Percentiles rank a stretch among this genome's conserved stretches.
These are phyloP conservation scores for Siphamia tubifer DNA, from an alignment of 2,113 vertebrate species.

Conservation along the genomic window DNA sequence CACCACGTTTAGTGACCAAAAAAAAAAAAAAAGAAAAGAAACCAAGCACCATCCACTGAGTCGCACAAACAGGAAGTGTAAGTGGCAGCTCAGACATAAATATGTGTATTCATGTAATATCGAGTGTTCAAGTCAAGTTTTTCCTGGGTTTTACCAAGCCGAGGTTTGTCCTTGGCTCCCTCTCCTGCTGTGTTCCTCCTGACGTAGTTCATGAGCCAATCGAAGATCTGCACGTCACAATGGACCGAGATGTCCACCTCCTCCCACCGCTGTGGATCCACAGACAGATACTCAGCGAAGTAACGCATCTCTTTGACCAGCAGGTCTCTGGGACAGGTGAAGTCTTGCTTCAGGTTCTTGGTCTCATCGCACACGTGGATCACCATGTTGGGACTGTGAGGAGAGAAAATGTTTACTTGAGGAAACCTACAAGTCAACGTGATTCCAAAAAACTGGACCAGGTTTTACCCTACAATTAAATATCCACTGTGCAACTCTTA, in stretches of 20 bases:
- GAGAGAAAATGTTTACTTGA: conserved; percentile 7
- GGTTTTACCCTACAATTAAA: too few relatives aligned
- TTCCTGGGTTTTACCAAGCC: conserved; percentile 84
- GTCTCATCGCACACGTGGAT: conserved; percentile 98
- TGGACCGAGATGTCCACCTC: conserved; percentile 99
- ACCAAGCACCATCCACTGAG: conserved; percentile 1
- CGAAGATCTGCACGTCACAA: conserved; percentile 97
- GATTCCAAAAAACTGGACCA: too few relatives aligned
- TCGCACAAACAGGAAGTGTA: conserved; percentile 22
- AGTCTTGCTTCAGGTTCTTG: conserved; percentile 97
- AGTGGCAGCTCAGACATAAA: conserved; percentile 10
- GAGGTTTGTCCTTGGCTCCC: conserved; percentile 83
- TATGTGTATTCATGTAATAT: neutral
- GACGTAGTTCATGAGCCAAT: conserved; percentile 97
- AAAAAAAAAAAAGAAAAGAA: neutral
- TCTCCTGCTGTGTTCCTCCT: conserved; percentile 86
- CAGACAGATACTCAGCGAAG: conserved; percentile 93
- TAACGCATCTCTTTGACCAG: conserved; percentile 97
- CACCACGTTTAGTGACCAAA: conserved; percentile 6
- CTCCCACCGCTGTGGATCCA: conserved; percentile 95
- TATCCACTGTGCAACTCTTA: too few relatives aligned
- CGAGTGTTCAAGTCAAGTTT: neutral
- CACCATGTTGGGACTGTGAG: conserved; percentile 92
- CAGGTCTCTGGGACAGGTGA: conserved; percentile 93
- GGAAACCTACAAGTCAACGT: too few relatives aligned